These are phyloP conservation scores for Aselliscus stoliczkanus DNA, from an alignment of 2,797 vertebrate species.

Conservation along the genomic window DNA sequence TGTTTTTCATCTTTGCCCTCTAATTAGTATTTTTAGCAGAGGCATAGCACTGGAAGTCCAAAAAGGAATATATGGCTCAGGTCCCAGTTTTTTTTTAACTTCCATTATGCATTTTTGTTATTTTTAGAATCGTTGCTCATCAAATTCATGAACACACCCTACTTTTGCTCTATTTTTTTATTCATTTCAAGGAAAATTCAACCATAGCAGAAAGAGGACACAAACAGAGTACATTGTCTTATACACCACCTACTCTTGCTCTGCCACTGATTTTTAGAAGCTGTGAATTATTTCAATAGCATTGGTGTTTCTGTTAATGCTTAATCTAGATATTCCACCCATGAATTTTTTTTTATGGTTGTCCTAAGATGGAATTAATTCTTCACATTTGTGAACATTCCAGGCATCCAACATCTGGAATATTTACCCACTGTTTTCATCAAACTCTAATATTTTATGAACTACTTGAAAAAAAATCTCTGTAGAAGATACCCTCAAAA, in stretches of 20 bases:
- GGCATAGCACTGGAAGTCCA: background rate
- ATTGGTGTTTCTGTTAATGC: background rate
- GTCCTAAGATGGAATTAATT: background rate
- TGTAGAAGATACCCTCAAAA: slow-evolving; percentile 3
- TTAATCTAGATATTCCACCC: background rate
- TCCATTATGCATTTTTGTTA: background rate
- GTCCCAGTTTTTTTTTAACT: background rate
- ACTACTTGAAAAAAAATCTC: background rate
- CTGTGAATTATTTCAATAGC: background rate
- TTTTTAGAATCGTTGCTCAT: slow-evolving; percentile 8
- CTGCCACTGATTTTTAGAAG: background rate
- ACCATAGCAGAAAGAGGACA: background rate
- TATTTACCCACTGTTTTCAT: background rate
- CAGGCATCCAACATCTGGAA: background rate
- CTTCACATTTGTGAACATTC: background rate
- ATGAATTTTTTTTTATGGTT: background rate
- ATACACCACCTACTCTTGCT: background rate
- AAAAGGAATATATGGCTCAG: background rate
- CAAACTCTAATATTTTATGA: slow-evolving; percentile 4
- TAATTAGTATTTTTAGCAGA: background rate
- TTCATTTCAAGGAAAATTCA: slow-evolving; percentile 43
- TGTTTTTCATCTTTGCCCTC: background rate
- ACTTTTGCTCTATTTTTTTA: background rate
- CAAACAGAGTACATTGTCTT: background rate
- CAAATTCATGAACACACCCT: background rate